phyloP scores from a whole-genome alignment of 2,113 vertebrate species.

The Sciurus niger region DNA sequence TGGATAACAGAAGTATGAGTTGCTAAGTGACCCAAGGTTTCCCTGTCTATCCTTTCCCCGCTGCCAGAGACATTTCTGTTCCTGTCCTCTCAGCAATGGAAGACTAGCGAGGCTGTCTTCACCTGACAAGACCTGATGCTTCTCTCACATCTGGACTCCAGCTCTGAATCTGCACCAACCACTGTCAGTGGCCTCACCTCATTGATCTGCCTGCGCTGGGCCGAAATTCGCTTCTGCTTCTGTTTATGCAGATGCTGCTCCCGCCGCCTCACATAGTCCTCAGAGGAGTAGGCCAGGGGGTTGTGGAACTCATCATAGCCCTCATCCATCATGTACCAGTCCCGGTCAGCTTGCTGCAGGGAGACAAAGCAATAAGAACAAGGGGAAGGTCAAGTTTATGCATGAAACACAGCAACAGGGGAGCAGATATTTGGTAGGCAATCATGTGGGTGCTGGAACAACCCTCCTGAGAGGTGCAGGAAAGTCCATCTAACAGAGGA shows the following conservation, averaged over 20 bases:
- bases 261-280: conserved; percentile 96
- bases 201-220: conserved; percentile 97
- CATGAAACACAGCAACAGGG: neutral
- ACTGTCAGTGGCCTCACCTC: conserved; percentile 88
- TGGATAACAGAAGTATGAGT: neutral
- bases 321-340: conserved; percentile 99
- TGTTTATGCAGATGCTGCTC: conserved; percentile 98
- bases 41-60: neutral
- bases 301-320: conserved; percentile 98
- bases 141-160: rapidly evolving
- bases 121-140: rapidly evolving
- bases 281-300: conserved; percentile 95
- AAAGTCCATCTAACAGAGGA: neutral
- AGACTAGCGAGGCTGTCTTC: neutral
- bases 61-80: neutral
- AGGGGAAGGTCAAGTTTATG: neutral
- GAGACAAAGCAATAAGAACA: neutral
- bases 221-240: conserved; percentile 98
- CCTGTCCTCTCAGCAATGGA: rapidly evolving
- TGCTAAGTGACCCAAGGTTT: neutral
- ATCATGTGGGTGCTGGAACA: neutral
- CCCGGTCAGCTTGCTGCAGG: conserved; percentile 97
- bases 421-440: neutral
- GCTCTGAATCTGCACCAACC: rapidly evolving
- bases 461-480: rapidly evolving